Evolutionary conservation across 1,140 invertebrate species (phyloP).

Genomic region (Tetramorium parvispinum): DNA sequence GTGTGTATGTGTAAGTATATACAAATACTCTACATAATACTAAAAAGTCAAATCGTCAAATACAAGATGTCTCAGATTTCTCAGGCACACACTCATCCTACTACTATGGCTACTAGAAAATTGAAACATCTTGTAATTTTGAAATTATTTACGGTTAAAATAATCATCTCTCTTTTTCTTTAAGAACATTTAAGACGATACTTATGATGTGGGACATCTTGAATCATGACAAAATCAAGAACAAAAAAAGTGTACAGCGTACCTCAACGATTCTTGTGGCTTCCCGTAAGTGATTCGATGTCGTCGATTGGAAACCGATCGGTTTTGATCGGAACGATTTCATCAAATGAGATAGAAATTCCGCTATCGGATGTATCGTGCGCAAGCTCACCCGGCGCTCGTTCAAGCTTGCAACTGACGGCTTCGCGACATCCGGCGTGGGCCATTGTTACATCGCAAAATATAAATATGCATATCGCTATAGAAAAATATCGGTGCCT

Average conservation of each 20-base stretch:
- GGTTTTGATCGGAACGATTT: background rate
- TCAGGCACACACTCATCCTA: background rate
- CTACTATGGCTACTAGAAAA: background rate
- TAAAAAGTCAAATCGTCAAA: constrained; percentile 3
- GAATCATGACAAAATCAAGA: background rate
- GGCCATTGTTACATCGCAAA: constrained; percentile 41
- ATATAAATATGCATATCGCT: constrained; percentile 63
- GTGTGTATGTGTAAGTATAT: background rate
- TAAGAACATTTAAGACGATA: background rate
- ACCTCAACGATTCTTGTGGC: background rate
- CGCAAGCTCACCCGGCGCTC: background rate
- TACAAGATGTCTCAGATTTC: constrained; percentile 12
- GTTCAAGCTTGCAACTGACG: constrained; percentile 14
- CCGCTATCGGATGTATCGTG: background rate
- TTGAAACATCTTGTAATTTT: background rate
- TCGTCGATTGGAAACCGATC: background rate
- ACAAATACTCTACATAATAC: constrained; percentile 3
- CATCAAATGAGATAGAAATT: constrained; percentile 17
- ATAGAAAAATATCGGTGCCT: constrained; percentile 72
- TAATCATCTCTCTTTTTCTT: background rate
- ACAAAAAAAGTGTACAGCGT: background rate
- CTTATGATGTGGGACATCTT: background rate
- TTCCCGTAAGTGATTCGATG: background rate
- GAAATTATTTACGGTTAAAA: background rate
- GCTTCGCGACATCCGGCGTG: background rate